Evolutionary conservation across 2,888 invertebrate genomes (phyloP).

Genomic region (Matsumyia berberina): DNA sequence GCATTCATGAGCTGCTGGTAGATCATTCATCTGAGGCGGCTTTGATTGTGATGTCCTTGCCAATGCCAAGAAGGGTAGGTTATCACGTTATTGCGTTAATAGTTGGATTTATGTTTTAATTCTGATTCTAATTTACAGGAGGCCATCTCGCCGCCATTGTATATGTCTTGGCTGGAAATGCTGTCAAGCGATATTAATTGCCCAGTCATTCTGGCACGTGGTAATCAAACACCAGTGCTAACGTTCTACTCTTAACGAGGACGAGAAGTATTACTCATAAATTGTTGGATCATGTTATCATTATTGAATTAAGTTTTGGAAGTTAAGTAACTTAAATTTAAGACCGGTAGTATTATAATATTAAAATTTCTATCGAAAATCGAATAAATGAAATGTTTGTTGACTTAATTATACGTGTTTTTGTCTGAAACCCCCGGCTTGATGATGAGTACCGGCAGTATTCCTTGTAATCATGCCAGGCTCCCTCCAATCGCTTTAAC

Average conservation of each 20-base stretch:
- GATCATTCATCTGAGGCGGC: constrained; percentile 94
- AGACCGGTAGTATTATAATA: constrained; percentile 66
- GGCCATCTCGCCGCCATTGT: constrained; percentile 94
- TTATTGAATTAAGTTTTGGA: constrained; percentile 37
- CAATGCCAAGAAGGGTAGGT: constrained; percentile 94
- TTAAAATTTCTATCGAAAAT: constrained; percentile 20
- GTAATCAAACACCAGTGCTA: constrained; percentile 94
- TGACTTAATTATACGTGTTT: not conserved
- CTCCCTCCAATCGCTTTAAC: no score
- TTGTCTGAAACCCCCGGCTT: no score
- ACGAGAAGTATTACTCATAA: not conserved
- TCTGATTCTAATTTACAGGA: constrained; percentile 85
- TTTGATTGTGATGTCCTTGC: constrained; percentile 98
- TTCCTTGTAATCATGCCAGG: no score
- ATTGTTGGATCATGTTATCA: constrained; percentile 17
- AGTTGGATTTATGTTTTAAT: not conserved
- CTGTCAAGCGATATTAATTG: constrained; percentile 93
- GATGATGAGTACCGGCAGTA: no score
- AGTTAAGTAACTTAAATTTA: constrained; percentile 45
- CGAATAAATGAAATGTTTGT: constrained; percentile 17
- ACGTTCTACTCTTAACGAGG: constrained; percentile 92
- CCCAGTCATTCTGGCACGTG: constrained; percentile 93
- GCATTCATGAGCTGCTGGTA: constrained; percentile 94
- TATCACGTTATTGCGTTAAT: no score
- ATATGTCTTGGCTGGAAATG: constrained; percentile 98